Evolutionary conservation across 1,140 invertebrate species (phyloP), one percentile per base, ranked within the genome.

Genomic region (Drosophila sulfurigaster): DNA sequence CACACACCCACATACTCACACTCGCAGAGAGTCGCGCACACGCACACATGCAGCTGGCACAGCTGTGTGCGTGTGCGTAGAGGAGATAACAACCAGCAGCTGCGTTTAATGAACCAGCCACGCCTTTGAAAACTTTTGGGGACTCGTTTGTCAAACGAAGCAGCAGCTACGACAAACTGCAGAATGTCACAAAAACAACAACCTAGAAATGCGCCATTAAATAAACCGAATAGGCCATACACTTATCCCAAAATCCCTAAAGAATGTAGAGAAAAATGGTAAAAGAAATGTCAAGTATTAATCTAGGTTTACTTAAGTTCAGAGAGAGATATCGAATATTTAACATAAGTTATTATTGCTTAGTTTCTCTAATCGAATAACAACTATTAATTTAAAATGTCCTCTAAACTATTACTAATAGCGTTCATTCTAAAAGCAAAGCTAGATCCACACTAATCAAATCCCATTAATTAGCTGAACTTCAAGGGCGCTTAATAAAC

Each of bases 31-130:
- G 32, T 32, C 35, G 35, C 35, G 7, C 48, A 8, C 8, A 35
- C 49, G 20, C 51, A n/a, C 49, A 51, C 49, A 32, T 54, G 51
- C 58, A 45, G 13, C 10, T 48, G 35, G 8, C 5, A 48, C 52
- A 56, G 43, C 60, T 58, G 65, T 52, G 51, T 62, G 79, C 54
- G 66, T 67, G 52, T 65, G 64, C 45, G 64, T 58, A 62, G 35
- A 51, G 41, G 3, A 86, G 82, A 87, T 86, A 86, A 86, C 82
- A 87, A 72, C 72, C 67, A 81, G 52, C 82, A 86, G 82, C 82
- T 86, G 82, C 82, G 82, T 82, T 82, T 87, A 86, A 86, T 86
- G 82, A 87, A 87, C 82, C 82, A 79, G 79, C 82, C 82, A 81
- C 76, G 76, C 75, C 78, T 82, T 81, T 63, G 46, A 49, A 81